phyloP scores from a whole-genome alignment of 2,888 invertebrate genomes.

The Mythimna lalbum region DNA sequence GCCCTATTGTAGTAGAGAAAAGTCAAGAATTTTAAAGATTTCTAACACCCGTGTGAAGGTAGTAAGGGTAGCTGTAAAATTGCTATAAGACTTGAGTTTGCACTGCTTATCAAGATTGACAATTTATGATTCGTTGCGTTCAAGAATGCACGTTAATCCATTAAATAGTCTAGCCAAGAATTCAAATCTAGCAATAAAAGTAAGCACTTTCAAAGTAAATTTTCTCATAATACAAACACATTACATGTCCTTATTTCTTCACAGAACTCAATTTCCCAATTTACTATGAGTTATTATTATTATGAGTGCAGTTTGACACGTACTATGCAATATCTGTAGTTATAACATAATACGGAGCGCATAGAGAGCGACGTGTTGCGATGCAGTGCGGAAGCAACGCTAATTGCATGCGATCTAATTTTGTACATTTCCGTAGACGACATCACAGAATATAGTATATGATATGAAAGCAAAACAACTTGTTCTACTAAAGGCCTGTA shows the following conservation, averaged over 20 bases:
- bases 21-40: too few relatives aligned
- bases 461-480: conserved; percentile 11
- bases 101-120: too few relatives aligned
- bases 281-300: background rate
- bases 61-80: background rate
- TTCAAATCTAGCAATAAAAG: background rate
- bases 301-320: background rate
- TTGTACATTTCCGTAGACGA: conserved; percentile 51
- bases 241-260: background rate
- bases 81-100: too few relatives aligned
- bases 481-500: background rate
- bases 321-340: conserved; percentile 17
- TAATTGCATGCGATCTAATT: conserved; percentile 56
- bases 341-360: conserved; percentile 17
- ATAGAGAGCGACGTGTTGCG: conserved; percentile 29
- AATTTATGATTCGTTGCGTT: background rate
- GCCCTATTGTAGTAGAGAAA: too few relatives aligned
- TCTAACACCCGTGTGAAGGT: too few relatives aligned
- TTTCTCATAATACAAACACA: background rate
- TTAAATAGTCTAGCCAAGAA: background rate
- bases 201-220: background rate
- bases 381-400: conserved; percentile 46
- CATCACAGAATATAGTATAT: conserved; percentile 41
- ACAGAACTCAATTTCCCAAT: background rate
- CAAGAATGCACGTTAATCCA: background rate